phyloP scores from a whole-genome alignment of 2,113 vertebrate species.

The Psephotus haematonotus region DNA sequence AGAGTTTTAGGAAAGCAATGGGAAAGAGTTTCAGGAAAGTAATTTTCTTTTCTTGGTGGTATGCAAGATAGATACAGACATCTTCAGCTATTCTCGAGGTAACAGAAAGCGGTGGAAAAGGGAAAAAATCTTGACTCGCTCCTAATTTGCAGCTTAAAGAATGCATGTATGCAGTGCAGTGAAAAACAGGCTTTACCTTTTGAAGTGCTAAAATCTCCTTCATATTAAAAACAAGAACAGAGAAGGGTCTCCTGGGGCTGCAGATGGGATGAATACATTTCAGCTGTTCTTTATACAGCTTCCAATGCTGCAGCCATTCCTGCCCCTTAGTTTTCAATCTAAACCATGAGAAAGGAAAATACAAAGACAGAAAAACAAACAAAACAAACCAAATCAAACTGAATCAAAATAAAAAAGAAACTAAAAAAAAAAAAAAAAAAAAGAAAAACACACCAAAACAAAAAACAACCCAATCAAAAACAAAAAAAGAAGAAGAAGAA shows the following conservation, averaged over 20 bases:
- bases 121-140: not conserved
- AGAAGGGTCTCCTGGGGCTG: not conserved
- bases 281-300: not conserved
- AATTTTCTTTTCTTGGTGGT: not conserved
- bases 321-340: not conserved
- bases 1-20: not conserved
- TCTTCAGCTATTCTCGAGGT: not conserved
- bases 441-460: not conserved
- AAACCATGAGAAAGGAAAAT: not conserved
- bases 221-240: not conserved
- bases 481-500: not conserved
- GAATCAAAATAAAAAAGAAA: not conserved
- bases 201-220: not conserved
- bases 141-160: not conserved
- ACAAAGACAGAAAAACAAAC: not conserved
- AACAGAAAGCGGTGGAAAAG: not conserved
- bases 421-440: not conserved
- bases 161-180: accelerated
- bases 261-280: not conserved
- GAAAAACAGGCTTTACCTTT: not conserved
- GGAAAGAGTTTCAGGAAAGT: not conserved
- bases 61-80: not conserved
- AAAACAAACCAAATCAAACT: not conserved
- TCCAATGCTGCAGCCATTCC: not conserved
- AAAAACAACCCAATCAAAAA: not conserved